Evolutionary conservation across 2,113 vertebrate genomes (phyloP), one percentile per base, ranked within the genome.

Genomic region (Notothenia rossii): DNA sequence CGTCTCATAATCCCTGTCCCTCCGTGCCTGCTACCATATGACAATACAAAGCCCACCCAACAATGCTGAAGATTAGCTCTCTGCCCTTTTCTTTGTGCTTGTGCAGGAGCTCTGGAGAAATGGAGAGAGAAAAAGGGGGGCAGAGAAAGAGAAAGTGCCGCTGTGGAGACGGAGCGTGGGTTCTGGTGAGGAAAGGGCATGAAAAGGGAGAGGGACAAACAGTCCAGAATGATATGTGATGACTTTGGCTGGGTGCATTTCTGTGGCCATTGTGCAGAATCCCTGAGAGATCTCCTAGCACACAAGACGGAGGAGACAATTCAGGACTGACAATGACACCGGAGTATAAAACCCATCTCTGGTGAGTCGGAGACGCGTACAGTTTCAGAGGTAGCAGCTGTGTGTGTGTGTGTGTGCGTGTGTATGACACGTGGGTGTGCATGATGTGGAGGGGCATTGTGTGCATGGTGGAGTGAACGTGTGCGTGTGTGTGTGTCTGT

Each of bases 1-100:
- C 77, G 68, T 80, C 85, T 82, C 77, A 54, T 92, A 90, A 92
- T 93, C 84, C 89, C 68, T 79, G 64, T 87, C 82, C 87, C 83
- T 82, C 62, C 86, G 83, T 68, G 84, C 66, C 75, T 72, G 81
- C 78, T 86, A 75, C 73, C 76, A 66, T 72, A 88, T 53, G 87
- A 86, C 84, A 86, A 87, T 83, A 80, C 82, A 83, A 83, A 89
- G 81, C 90, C 84, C 74, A 60, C 73, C 82, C 79, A 81, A 88
- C 84, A 91, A 86, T 85, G 77, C 84, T 25, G 67, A 62, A 81
- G 81, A 92, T 93, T 85, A 91, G 83, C 89, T 86, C 61, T 53
- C 72, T 90, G 85, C 82, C 89, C 82, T 84, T 91, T 84, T 74
- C 80, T 91, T 91, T 92, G 70, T 88, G 79, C 70, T 40, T 11